These are phyloP conservation scores for Creontiades dilutus DNA, from an alignment of 2,888 invertebrate genomes.

Conservation along the genomic window DNA sequence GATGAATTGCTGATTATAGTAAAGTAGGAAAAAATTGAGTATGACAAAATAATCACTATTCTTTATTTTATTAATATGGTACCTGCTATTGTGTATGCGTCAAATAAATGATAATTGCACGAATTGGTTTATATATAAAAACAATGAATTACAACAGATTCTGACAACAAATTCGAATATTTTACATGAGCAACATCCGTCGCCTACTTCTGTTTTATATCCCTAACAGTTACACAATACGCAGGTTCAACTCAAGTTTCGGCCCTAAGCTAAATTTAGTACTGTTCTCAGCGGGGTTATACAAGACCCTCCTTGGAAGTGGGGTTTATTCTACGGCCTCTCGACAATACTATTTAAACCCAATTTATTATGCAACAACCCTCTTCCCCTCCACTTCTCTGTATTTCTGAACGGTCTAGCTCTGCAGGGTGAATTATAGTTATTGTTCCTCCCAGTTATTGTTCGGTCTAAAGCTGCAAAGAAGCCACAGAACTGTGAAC, in stretches of 20 bases:
- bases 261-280: neutral
- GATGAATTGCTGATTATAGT: too few species aligned
- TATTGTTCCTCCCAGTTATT: neutral
- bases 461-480: too few species aligned
- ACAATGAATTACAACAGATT: too few species aligned
- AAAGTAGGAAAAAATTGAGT: too few species aligned
- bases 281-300: conserved; percentile 22
- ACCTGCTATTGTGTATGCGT: too few species aligned
- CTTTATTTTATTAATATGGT: too few species aligned
- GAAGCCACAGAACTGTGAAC: too few species aligned
- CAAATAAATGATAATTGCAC: too few species aligned
- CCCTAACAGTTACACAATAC: conserved; percentile 8
- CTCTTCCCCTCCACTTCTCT: neutral
- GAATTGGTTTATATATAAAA: too few species aligned
- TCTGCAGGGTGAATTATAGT: neutral
- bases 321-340: conserved; percentile 1
- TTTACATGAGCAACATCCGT: too few species aligned
- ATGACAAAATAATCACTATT: too few species aligned
- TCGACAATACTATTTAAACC: conserved; percentile 32
- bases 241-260: neutral
- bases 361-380: conserved; percentile 32
- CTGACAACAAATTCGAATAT: too few species aligned
- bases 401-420: neutral
- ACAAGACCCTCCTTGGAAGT: neutral
- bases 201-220: neutral